Conservation (phyloP, 2,888 invertebrate species). For the Chrysopilus asiliformis region DNA sequence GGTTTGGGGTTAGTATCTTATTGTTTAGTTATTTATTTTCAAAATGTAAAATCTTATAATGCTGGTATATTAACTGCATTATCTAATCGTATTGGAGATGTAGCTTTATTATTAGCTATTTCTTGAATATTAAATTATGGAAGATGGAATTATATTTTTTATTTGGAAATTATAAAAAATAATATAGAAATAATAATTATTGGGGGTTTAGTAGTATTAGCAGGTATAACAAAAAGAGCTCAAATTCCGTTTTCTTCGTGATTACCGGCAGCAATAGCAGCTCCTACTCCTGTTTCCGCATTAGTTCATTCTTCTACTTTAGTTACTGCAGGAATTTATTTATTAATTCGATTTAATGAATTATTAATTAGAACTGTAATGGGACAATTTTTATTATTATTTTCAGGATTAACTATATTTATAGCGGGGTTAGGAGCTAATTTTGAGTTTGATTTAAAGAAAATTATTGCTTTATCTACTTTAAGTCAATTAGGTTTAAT, state of each 20-base stretch:
- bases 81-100: slow-evolving; percentile 62
- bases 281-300: slow-evolving; percentile 61
- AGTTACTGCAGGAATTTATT: slow-evolving; percentile 62
- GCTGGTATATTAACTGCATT: slow-evolving; percentile 58
- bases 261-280: slow-evolving; percentile 60
- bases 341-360: slow-evolving; percentile 50
- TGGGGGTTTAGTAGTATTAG: slow-evolving; percentile 38
- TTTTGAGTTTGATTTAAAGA: slow-evolving; percentile 59
- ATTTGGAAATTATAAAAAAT: slow-evolving; percentile 39
- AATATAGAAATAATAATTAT: slow-evolving; percentile 37
- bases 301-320: slow-evolving; percentile 67
- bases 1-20: slow-evolving; percentile 57
- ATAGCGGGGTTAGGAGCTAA: slow-evolving; percentile 45
- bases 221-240: slow-evolving; percentile 62
- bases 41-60: slow-evolving; percentile 53
- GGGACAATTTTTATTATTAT: slow-evolving; percentile 40
- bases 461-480: slow-evolving; percentile 65
- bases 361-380: slow-evolving; percentile 36
- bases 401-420: slow-evolving; percentile 46
- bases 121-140: slow-evolving; percentile 44
- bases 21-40: slow-evolving; percentile 38
- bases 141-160: slow-evolving; percentile 42
- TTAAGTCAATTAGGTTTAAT: slow-evolving; percentile 63
- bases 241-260: slow-evolving; percentile 71
- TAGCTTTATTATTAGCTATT: slow-evolving; percentile 48